Conservation (phyloP, 2,797 vertebrate genomes). For the Myoxocephalus aenaeus region DNA sequence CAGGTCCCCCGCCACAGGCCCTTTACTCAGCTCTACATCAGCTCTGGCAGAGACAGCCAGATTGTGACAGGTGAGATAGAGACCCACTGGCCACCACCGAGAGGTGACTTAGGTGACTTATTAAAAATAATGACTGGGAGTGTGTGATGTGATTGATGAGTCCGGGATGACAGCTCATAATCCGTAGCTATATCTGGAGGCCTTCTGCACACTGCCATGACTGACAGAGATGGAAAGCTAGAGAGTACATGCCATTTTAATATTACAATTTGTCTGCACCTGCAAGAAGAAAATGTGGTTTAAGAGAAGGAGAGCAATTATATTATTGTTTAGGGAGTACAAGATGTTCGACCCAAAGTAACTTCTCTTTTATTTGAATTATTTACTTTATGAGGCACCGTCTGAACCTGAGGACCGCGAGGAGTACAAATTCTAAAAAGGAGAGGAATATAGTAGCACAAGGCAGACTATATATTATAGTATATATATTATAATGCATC, state of each 20-base stretch:
- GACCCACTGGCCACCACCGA: constrained; percentile 50
- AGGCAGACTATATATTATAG: too few species aligned
- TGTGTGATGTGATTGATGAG: constrained; percentile 74
- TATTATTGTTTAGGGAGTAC: constrained; percentile 53
- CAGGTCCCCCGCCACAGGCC: constrained; percentile 43
- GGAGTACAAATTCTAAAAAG: constrained; percentile 17
- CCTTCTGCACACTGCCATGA: constrained; percentile 46
- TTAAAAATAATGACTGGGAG: constrained; percentile 73
- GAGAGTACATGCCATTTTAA: constrained; percentile 56
- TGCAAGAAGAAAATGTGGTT: constrained; percentile 8
- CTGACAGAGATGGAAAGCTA: constrained; percentile 39
- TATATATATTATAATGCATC: constrained; percentile 22
- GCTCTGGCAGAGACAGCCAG: constrained; percentile 34
- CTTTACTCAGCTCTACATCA: constrained; percentile 72
- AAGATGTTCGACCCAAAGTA: constrained; percentile 38
- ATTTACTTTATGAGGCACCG: constrained; percentile 14
- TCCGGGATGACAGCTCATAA: constrained; percentile 53
- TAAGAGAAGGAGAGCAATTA: constrained; percentile 13
- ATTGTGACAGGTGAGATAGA: constrained; percentile 65
- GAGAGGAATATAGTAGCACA: background rate
- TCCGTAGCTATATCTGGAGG: constrained; percentile 60
- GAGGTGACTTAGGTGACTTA: constrained; percentile 66
- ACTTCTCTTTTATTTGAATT: constrained; percentile 40
- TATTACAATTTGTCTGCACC: constrained; percentile 49
- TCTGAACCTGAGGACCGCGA: constrained; percentile 21